Conservation (phyloP, 2,888 invertebrate species). For the Drosophila cognata region DNA sequence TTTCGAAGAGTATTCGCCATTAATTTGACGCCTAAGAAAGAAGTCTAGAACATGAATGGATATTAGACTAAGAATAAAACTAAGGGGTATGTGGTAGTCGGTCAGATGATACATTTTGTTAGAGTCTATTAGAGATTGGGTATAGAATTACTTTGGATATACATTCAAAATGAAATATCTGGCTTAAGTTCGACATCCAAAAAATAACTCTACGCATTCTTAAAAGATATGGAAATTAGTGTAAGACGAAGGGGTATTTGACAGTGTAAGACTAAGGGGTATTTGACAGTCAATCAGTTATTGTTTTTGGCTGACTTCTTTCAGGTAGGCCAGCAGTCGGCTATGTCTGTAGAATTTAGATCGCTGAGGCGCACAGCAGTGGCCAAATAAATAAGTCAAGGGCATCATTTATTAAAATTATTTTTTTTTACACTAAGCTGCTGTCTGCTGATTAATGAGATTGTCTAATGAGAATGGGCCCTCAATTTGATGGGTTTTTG, state of each 20-base stretch:
- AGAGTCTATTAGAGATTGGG: too few relatives aligned
- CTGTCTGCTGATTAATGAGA: constrained; percentile 65
- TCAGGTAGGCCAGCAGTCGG: constrained; percentile 21
- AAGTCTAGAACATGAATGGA: neutral
- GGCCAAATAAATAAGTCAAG: constrained; percentile 61
- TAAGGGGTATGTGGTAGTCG: neutral
- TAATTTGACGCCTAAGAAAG: neutral
- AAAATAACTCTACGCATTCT: accelerated
- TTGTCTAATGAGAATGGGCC: constrained; percentile 61
- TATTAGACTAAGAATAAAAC: neutral
- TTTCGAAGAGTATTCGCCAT: neutral
- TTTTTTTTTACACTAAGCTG: neutral
- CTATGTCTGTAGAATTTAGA: constrained; percentile 37
- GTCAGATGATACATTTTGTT: neutral
- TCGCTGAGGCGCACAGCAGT: constrained; percentile 27
- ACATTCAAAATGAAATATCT: neutral
- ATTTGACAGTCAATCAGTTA: neutral
- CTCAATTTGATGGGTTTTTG: constrained; percentile 29
- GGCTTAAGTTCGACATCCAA: neutral
- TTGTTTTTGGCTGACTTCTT: neutral
- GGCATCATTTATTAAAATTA: constrained; percentile 33
- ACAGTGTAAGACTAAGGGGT: neutral
- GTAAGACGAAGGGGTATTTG: neutral
- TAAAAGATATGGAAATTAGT: neutral
- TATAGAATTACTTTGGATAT: neutral